Percentiles rank a stretch among this genome's conserved stretches.
Evolutionary conservation across 2,797 vertebrate genomes (phyloP).

Genomic region (Lithobates sylvaticus): DNA sequence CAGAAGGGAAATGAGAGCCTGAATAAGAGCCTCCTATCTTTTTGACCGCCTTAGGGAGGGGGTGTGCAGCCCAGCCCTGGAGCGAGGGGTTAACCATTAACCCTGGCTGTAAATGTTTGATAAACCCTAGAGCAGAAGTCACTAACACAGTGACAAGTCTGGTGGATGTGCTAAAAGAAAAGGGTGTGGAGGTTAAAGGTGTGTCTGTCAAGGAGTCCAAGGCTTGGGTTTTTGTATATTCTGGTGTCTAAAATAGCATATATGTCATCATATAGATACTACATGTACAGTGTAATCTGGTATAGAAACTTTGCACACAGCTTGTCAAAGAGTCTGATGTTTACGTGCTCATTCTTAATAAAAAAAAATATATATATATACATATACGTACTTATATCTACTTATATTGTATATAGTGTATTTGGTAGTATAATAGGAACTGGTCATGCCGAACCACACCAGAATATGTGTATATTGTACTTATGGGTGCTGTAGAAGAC

Average conservation of each 20-base stretch:
- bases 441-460: too few relatives aligned
- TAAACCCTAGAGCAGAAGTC: conserved; percentile 61
- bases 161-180: conserved; percentile 45
- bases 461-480: too few relatives aligned
- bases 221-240: conserved; percentile 18
- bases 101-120: conserved; percentile 63
- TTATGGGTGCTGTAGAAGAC: too few relatives aligned
- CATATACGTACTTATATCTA: too few relatives aligned
- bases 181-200: conserved; percentile 57
- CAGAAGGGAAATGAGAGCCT: conserved; percentile 54
- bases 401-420: too few relatives aligned
- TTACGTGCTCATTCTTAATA: too few relatives aligned
- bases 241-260: neutral
- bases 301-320: too few relatives aligned
- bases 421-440: too few relatives aligned
- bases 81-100: conserved; percentile 61
- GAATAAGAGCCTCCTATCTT: conserved; percentile 54
- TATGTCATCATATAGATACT: neutral
- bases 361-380: too few relatives aligned
- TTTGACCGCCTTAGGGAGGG: conserved; percentile 57
- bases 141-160: conserved; percentile 58
- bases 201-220: conserved; percentile 43
- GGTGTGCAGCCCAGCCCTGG: conserved; percentile 56
- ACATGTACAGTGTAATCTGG: neutral
- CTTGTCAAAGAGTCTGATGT: too few relatives aligned